A percentile compares a stretch with the other conserved stretches of the same genome.
These are phyloP conservation scores for Leptopilina clavipes DNA, from an alignment of 1,140 invertebrate species.

Conservation along the genomic window DNA sequence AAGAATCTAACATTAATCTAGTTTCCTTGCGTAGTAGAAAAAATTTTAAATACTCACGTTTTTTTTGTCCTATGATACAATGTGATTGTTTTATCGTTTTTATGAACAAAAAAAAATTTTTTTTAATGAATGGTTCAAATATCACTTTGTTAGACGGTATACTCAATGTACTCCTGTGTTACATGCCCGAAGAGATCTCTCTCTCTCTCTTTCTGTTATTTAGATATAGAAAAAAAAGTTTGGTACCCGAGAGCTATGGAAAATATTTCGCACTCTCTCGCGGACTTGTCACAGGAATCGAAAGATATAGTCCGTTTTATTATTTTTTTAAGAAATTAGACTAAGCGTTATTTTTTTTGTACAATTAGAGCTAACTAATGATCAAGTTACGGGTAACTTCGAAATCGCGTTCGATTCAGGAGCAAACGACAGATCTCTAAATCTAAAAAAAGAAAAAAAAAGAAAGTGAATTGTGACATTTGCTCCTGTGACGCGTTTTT, in stretches of 20 bases:
- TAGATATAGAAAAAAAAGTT: slow-evolving; percentile 4
- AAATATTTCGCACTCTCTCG: slow-evolving; percentile 31
- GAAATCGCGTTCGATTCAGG: neutral
- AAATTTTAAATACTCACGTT: slow-evolving; percentile 16
- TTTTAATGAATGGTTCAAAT: slow-evolving; percentile 18
- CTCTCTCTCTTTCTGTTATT: neutral
- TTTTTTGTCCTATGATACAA: neutral
- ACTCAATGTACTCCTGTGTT: slow-evolving; percentile 23
- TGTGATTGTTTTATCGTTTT: neutral
- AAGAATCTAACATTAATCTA: neutral
- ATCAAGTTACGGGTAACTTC: slow-evolving; percentile 34
- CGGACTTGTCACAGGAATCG: slow-evolving; percentile 33
- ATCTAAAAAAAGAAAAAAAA: neutral
- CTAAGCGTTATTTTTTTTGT: slow-evolving; percentile 47
- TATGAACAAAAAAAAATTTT: no score
- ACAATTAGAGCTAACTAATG: slow-evolving; percentile 57
- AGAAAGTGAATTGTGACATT: slow-evolving; percentile 5
- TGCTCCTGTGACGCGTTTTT: slow-evolving; percentile 1
- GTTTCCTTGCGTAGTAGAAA: slow-evolving; percentile 13
- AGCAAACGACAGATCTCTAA: neutral
- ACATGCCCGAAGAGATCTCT: slow-evolving; percentile 44
- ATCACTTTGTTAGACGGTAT: slow-evolving; percentile 6
- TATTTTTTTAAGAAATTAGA: slow-evolving; percentile 36
- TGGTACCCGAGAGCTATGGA: slow-evolving; percentile 62
- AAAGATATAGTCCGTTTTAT: slow-evolving; percentile 25